A percentile compares a stretch with the other conserved stretches of the same genome.
Conservation (phyloP, 1,140 invertebrate species). For the Choristoneura fumiferana region DNA sequence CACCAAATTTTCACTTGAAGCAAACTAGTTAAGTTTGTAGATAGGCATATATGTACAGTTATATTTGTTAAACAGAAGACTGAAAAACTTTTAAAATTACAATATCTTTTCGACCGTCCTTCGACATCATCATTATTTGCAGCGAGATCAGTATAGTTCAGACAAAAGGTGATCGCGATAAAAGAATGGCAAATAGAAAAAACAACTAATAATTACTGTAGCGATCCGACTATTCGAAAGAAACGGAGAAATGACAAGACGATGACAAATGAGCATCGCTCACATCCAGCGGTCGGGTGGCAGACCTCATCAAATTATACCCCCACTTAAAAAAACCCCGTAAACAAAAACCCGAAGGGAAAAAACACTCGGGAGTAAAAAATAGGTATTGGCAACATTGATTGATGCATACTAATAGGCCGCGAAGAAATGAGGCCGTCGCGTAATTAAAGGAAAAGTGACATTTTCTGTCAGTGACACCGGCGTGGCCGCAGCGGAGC, state of each 20-base stretch:
- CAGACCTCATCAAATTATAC: constrained; percentile 78
- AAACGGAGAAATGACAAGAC: constrained; percentile 78
- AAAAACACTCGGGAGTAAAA: constrained; percentile 73
- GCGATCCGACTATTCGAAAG: constrained; percentile 72
- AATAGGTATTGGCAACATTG: constrained; percentile 78
- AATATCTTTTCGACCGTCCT: no score
- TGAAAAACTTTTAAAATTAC: no score
- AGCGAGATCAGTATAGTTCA: constrained; percentile 27
- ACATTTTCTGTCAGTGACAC: constrained; percentile 74
- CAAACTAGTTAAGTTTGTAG: no score
- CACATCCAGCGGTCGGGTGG: constrained; percentile 72
- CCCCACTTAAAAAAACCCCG: constrained; percentile 76
- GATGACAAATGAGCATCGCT: constrained; percentile 76
- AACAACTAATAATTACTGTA: constrained; percentile 75
- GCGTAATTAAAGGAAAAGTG: constrained; percentile 75
- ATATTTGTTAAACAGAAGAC: no score
- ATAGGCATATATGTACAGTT: no score
- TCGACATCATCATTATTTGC: constrained; percentile 17
- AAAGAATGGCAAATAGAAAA: constrained; percentile 46
- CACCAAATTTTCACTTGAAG: no score
- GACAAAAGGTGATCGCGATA: constrained; percentile 22
- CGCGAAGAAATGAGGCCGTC: constrained; percentile 73
- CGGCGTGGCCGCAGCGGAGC: constrained; percentile 47
- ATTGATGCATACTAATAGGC: constrained; percentile 78
- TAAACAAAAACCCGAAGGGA: constrained; percentile 74